Base-by-base conservation (phyloP, 2,888 invertebrate genomes). In the Amiota mariae region DNA sequence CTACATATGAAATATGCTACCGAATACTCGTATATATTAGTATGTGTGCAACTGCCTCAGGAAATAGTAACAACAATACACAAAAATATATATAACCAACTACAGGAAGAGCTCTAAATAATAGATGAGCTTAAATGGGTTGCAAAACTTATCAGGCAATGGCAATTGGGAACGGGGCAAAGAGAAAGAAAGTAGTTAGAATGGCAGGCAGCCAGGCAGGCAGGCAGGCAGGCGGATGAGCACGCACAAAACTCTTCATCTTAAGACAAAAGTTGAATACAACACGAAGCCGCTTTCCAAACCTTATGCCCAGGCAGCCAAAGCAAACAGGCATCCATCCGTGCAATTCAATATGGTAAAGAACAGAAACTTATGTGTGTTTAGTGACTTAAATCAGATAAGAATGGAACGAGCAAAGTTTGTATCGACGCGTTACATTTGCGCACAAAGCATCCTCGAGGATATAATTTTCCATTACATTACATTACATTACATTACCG, bases 401-500 rank as follows among this genome's bases (percentile, higher is more conserved):
- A 63, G 63, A 15, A 70, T 56, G 48, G 8, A 59, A 59, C 18
- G 18, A 20, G n/a, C 46, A 13, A 63, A 63, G 63, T 54, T 54
- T 4, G 54, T 46, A 63, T n/a, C 36, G 36, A 9, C 12, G 61
- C 10, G 36, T 63, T 63, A 63, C 51, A 67, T 47, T 67, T 67
- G 51, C 20, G 51, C 67, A 51, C 49, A 49, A 18, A 57, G 57
- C 57, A 67, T 67, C 15, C 20, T 47, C 54, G 47, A 64, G 72
- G 54, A 63, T 72, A 64, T 72, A 63, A 72, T 72, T 72, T 72
- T 51, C 72, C 64, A 66, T 72, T 72, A 72, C 64, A 68, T 54
- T 68, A 68, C 51, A 47, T 47, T 15, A 54, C 48, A 36, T 36
- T 36, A 36, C 36, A 36, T 36, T 36, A 36, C 36, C 36, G 36